Conservation (phyloP, 2,888 invertebrate species). For the Ypsolopha sequella region DNA sequence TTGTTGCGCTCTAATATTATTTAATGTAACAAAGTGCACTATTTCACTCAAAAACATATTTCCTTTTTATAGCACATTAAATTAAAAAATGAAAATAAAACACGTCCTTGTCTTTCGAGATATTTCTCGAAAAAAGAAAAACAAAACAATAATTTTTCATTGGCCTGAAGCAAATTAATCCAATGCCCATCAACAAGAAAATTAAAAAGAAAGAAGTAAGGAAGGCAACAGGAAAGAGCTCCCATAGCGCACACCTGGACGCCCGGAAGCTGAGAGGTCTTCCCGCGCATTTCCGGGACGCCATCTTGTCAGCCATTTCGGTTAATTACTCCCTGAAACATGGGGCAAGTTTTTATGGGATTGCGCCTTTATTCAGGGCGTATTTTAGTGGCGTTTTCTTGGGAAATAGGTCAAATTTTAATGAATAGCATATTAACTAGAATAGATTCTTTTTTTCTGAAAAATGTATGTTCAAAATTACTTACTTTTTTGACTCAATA, state of each 20-base stretch:
- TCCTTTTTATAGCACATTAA: too few relatives aligned
- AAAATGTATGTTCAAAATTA: too few relatives aligned
- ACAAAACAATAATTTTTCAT: neutral
- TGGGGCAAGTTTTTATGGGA: slow-evolving; percentile 14
- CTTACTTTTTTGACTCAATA: too few relatives aligned
- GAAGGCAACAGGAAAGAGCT: neutral
- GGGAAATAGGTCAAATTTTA: too few relatives aligned
- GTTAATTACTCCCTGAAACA: slow-evolving; percentile 44
- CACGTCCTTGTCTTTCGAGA: neutral
- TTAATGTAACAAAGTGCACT: too few relatives aligned
- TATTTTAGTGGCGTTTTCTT: neutral
- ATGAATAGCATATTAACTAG: too few relatives aligned
- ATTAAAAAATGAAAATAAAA: too few relatives aligned
- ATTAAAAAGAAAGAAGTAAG: slow-evolving; percentile 6
- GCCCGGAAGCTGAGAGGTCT: slow-evolving; percentile 11
- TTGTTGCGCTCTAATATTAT: too few relatives aligned
- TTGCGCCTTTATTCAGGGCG: neutral
- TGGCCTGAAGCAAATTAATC: slow-evolving; percentile 5
- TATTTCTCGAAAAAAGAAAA: neutral
- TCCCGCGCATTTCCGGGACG: slow-evolving; percentile 28
- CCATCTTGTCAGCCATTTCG: slow-evolving; percentile 56
- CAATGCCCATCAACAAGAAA: slow-evolving; percentile 5
- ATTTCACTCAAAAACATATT: too few relatives aligned
- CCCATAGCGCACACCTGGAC: slow-evolving; percentile 11
- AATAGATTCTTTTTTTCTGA: too few relatives aligned